Percentiles rank a stretch among this genome's conserved stretches.
Evolutionary conservation across 2,888 invertebrate genomes (phyloP).

Genomic region (Aphelenchoides bicaudatus): DNA sequence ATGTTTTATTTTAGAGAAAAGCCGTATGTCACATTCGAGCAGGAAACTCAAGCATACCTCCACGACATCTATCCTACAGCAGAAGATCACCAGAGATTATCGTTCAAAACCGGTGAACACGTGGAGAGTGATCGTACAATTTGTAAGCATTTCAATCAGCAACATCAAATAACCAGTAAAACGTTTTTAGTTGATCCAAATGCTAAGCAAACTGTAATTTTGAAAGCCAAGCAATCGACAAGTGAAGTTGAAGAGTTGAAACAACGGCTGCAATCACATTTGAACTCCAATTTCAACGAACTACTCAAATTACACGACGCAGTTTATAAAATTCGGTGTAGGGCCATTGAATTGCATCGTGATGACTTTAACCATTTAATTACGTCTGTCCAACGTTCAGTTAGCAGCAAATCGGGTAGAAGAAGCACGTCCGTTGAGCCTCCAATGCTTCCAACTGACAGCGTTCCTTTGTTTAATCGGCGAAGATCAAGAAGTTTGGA

Average conservation of each 20-base stretch:
- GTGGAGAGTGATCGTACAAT: not conserved
- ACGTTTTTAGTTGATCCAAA: not conserved
- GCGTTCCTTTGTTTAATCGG: conserved; percentile 1
- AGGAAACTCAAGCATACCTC: not conserved
- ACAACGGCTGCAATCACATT: conserved; percentile 10
- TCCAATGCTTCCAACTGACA: conserved; percentile 7
- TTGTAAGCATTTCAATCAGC: not conserved
- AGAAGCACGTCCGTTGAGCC: conserved; percentile 11
- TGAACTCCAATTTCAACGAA: conserved; percentile 10
- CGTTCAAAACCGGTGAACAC: not conserved
- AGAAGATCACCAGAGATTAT: not conserved
- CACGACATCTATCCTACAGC: not conserved
- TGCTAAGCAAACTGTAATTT: not conserved
- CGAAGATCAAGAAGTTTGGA: conserved; percentile 11
- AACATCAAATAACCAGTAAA: not conserved
- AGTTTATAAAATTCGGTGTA: conserved; percentile 4
- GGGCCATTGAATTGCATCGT: conserved; percentile 3
- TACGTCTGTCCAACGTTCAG: conserved; percentile 2
- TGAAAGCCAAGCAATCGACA: not conserved
- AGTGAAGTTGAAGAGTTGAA: conserved; percentile 8
- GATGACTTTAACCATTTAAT: not conserved
- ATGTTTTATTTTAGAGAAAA: not conserved
- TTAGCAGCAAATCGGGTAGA: not conserved
- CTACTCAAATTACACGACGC: not conserved
- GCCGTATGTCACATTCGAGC: no score